These are phyloP conservation scores for Centropus bengalensis DNA, from an alignment of 2,113 vertebrate genomes.

Conservation along the genomic window DNA sequence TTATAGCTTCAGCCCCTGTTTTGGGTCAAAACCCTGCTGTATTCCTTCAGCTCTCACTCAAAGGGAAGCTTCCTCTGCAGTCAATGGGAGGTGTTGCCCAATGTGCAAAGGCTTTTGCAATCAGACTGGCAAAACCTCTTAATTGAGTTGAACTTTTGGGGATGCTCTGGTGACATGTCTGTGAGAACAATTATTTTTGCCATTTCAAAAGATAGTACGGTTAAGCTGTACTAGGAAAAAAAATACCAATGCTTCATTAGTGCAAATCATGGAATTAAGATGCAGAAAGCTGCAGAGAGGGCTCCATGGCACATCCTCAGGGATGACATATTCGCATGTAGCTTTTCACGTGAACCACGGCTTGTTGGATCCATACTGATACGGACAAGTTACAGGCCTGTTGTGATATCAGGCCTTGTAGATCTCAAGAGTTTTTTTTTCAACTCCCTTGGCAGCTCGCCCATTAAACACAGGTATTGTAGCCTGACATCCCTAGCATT, in stretches of 20 bases:
- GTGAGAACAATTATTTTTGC: conserved; percentile 74
- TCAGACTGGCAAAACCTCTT: conserved; percentile 31
- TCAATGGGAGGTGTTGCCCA: conserved; percentile 37
- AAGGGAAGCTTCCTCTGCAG: conserved; percentile 25
- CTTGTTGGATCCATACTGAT: conserved; percentile 58
- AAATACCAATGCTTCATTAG: conserved; percentile 72
- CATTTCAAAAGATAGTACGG: conserved; percentile 66
- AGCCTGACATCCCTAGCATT: conserved; percentile 26
- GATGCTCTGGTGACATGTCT: conserved; percentile 30
- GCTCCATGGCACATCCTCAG: not conserved
- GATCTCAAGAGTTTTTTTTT: not conserved
- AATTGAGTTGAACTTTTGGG: conserved; percentile 52
- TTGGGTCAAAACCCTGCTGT: conserved; percentile 55
- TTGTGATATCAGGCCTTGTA: conserved; percentile 21
- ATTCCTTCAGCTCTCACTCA: not conserved
- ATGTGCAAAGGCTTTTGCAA: conserved; percentile 49
- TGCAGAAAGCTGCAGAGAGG: conserved; percentile 2
- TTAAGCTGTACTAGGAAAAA: conserved; percentile 59
- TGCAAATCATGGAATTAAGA: conserved; percentile 70
- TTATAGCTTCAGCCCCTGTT: conserved; percentile 11
- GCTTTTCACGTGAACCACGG: not conserved
- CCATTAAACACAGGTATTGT: conserved; percentile 51
- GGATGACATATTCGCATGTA: conserved; percentile 6
- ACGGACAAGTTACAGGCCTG: not conserved
- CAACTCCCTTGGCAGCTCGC: conserved; percentile 15